Evolutionary conservation across 2,113 vertebrate species (phyloP), one percentile per base, ranked within the genome.

Genomic region (Pomatorhinus ruficollis): DNA sequence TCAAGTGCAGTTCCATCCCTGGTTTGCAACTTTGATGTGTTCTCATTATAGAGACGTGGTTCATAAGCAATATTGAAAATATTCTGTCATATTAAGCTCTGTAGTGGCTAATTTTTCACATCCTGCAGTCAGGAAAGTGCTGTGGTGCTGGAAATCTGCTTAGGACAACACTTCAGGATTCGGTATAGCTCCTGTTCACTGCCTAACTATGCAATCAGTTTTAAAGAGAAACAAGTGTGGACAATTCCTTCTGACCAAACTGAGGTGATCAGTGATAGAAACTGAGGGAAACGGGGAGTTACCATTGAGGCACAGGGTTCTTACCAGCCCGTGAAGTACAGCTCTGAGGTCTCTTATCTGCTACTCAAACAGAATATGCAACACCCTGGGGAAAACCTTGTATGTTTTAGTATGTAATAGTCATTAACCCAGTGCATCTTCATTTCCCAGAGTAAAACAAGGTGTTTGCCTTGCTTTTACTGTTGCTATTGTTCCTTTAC

Each of bases 21-120:
- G 11, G 23, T 33, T 53, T 2, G 0, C 66, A 57, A 4, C 59
- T 72, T 37, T 22, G 15, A 61, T 2, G 2, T 5, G 2, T 69
- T 75, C 52, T 81, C 8, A 25, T 54, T n/a, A n/a, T 60, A 35
- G 27, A 76, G 65, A 57, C 21, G 6, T 31, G 18, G 42, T 30
- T 10, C 50, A 15, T 83, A 39, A 82, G 56, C 37, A 68, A 4
- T 28, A 33, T 15, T 52, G 45, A n/a, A 89, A 93, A 81, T 66
- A 49, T 5, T 70, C 39, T 79, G 23, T 74, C 52, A 77, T 89
- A 35, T 30, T 88, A 85, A 86, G 49, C 27, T 24, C 37, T 69
- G 30, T 37, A 40, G 49, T 30, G 49, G 60, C 80, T 81, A 81
- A 59, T 95, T 89, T 71, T 90, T 92, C 74, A 21, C 44, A 71